Conservation (phyloP, 2,113 vertebrate genomes). For the Chloropsis hardwickii region DNA sequence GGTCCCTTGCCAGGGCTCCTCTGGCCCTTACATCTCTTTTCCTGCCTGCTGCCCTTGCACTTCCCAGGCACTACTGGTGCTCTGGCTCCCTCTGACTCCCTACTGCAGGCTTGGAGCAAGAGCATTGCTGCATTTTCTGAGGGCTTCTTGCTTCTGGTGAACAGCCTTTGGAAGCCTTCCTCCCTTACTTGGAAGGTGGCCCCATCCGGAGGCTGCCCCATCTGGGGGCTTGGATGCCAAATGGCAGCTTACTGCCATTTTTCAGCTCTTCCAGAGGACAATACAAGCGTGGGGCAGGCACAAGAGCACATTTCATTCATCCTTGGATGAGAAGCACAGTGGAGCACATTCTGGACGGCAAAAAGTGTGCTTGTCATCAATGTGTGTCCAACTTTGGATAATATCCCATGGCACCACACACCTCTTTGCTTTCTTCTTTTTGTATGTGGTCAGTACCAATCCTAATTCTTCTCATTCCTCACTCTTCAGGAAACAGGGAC, state of each 20-base stretch:
- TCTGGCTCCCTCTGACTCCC: background rate
- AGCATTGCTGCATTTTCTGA: background rate
- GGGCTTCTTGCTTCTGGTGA: background rate
- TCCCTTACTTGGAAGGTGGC: background rate
- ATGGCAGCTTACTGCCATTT: background rate
- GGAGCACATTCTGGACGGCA: background rate
- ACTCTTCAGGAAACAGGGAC: background rate
- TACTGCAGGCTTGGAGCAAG: background rate
- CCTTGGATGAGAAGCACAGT: background rate
- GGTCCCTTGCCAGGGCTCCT: background rate
- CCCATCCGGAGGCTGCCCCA: background rate
- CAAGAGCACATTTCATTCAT: background rate
- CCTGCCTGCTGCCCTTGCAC: background rate
- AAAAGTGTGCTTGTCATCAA: background rate
- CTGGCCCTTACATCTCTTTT: background rate
- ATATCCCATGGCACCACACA: background rate
- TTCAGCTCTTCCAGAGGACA: background rate
- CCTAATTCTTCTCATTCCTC: background rate
- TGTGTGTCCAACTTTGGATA: background rate
- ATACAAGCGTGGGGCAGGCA: background rate
- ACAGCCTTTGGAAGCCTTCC: background rate
- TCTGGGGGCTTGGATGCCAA: background rate
- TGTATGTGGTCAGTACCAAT: background rate
- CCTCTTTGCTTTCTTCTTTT: background rate
- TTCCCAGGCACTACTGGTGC: background rate